These are phyloP conservation scores for Drosophila pruinosa DNA, from an alignment of 1,140 invertebrate genomes.

Conservation along the genomic window DNA sequence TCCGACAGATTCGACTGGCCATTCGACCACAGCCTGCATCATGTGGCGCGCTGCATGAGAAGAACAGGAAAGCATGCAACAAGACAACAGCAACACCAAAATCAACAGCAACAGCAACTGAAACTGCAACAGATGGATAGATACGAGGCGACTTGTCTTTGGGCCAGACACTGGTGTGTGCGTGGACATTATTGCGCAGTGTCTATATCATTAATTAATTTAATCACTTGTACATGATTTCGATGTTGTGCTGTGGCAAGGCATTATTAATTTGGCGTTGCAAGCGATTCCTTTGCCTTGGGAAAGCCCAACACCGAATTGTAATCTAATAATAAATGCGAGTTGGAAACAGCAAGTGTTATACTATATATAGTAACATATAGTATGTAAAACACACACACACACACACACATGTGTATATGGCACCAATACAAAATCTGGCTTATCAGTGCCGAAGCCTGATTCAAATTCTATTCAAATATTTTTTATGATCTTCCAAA, in stretches of 20 bases:
- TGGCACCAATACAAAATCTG: neutral
- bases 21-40: conserved; percentile 11
- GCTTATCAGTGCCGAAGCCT: conserved; percentile 24
- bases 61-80: conserved; percentile 20
- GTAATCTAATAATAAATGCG: conserved; percentile 22
- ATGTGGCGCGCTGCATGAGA: conserved; percentile 25
- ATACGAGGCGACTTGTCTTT: conserved; percentile 5
- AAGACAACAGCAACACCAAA: no score
- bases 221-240: conserved; percentile 81
- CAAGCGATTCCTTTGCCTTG: conserved; percentile 7
- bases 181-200: conserved; percentile 81
- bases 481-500: conserved; percentile 20
- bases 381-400: no score
- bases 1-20: conserved; percentile 25
- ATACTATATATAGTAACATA: neutral
- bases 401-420: neutral
- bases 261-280: conserved; percentile 65
- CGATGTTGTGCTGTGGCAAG: conserved; percentile 54
- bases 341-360: neutral
- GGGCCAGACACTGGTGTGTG: conserved; percentile 9
- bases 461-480: conserved; percentile 14
- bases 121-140: conserved; percentile 14
- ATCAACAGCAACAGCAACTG: conserved; percentile 2
- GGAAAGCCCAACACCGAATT: conserved; percentile 37
- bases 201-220: conserved; percentile 83